phyloP scores from a whole-genome alignment of 1,140 invertebrate species.

The Papilio polyxenes region DNA sequence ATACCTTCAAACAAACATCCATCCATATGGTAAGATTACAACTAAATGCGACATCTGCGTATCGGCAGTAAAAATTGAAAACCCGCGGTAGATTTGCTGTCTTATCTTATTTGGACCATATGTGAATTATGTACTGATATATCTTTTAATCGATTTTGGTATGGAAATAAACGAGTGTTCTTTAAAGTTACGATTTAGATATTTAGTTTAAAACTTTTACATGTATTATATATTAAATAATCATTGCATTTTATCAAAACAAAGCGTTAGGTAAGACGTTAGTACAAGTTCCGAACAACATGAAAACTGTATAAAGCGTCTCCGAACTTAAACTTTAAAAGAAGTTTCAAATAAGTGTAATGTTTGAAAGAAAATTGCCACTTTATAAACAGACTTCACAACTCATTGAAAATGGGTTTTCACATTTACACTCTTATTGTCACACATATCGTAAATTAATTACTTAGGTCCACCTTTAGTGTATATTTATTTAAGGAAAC shows the following conservation, averaged over 20 bases:
- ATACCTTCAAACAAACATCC: too few relatives aligned
- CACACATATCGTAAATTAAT: too few relatives aligned
- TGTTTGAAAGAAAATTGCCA: background rate
- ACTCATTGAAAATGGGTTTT: background rate
- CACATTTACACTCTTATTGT: too few relatives aligned
- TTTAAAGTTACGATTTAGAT: background rate
- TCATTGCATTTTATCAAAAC: background rate
- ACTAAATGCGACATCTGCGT: too few relatives aligned
- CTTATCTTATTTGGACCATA: too few relatives aligned
- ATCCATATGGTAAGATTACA: background rate
- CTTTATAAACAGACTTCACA: background rate
- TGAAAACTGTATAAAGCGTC: conserved; percentile 8
- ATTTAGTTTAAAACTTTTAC: background rate
- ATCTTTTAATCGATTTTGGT: too few relatives aligned
- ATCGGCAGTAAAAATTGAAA: too few relatives aligned
- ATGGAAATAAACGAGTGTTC: too few relatives aligned
- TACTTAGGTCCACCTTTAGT: too few relatives aligned
- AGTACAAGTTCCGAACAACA: background rate
- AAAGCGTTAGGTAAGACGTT: background rate
- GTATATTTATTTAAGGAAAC: too few relatives aligned
- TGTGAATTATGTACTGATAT: too few relatives aligned
- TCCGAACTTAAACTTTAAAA: conserved; percentile 4
- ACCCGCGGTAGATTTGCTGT: too few relatives aligned
- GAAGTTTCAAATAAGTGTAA: conserved; percentile 4
- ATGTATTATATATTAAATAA: background rate